Evolutionary conservation across 2,888 invertebrate genomes (phyloP), one percentile per base, ranked within the genome.

Genomic region (Drosophila engyochracea): DNA sequence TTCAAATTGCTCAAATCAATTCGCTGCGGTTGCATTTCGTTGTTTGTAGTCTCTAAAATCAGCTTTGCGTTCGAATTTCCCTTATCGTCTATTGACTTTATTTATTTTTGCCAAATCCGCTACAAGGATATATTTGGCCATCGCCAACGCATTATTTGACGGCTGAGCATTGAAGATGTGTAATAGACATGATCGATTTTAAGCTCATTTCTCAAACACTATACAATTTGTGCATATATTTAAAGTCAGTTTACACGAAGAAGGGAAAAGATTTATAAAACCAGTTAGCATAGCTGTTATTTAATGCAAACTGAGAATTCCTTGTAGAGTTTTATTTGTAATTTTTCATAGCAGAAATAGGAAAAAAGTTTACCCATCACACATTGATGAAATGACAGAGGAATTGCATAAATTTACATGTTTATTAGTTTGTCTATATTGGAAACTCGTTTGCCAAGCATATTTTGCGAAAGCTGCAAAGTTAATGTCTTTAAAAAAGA

Each of bases 1-100:
- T 77, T 69, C 51, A 70, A 81, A 88, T 88, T 72, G 89, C 71
- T 83, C 86, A 81, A 89, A 88, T 89, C 89, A 89, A 89, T 86
- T 90, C 81, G 79, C 58, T 85, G 90, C 60, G 86, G 89, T 83
- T 89, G 86, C 78, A 70, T 66, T 82, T 76, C 64, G 61, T 54
- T 83, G 61, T 57, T 68, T 80, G 61, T 60, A 70, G 52, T 63
- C 79, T 30, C 49, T 31, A 52, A 77, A 79, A 74, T 81, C 65
- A 77, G 81, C 80, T 75, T 66, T 70, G 19, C 72, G 39, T 37
- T 33, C 28, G 19, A 44, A 25, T 49, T 54, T 81, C 62, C 41
- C 63, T 49, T 35, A 33, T 55, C 57, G 57, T 49, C 74, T 70
- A 79, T 83, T 81, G 75, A 78, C 81, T 81, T 88, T 69, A 88